Evolutionary conservation across 2,113 vertebrate species (phyloP).

Genomic region (Morone saxatilis): DNA sequence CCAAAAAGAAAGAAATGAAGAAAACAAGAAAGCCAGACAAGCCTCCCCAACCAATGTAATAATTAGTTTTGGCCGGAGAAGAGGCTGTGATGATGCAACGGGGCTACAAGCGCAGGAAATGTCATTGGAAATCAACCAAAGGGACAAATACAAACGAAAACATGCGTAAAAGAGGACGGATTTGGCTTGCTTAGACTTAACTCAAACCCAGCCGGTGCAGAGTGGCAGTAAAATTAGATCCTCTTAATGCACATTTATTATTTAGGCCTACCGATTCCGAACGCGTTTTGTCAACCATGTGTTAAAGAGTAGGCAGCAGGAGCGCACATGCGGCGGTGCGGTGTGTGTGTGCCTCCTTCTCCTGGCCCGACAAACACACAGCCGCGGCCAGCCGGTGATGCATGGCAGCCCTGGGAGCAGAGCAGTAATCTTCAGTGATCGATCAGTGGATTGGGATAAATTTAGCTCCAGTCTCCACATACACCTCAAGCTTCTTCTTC

Average conservation of each 20-base stretch:
- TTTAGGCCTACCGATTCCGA: slow-evolving; percentile 73
- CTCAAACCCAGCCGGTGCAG: slow-evolving; percentile 21
- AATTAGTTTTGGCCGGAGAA: slow-evolving; percentile 53
- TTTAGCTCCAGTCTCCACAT: slow-evolving; percentile 53
- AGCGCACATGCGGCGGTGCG: slow-evolving; percentile 54
- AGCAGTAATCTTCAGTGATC: slow-evolving; percentile 63
- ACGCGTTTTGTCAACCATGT: slow-evolving; percentile 77
- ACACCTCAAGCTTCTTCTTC: not conserved
- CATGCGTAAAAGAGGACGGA: not conserved
- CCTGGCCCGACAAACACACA: slow-evolving; percentile 25
- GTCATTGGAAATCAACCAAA: slow-evolving; percentile 41
- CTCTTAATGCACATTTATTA: slow-evolving; percentile 80
- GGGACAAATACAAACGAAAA: slow-evolving; percentile 27
- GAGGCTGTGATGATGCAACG: slow-evolving; percentile 1
- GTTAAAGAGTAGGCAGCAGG: slow-evolving; percentile 64
- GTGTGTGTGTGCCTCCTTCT: slow-evolving; percentile 13
- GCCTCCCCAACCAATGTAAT: slow-evolving; percentile 28
- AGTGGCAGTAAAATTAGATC: slow-evolving; percentile 79
- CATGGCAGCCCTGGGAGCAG: slow-evolving; percentile 56
- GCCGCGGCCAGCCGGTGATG: slow-evolving; percentile 52
- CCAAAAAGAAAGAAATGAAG: not conserved
- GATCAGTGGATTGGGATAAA: slow-evolving; percentile 67
- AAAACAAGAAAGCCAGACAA: not conserved
- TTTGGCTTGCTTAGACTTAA: slow-evolving; percentile 17
- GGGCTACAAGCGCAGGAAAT: slow-evolving; percentile 20